A percentile compares a stretch with the other conserved stretches of the same genome.
phyloP scores from a whole-genome alignment of 2,888 invertebrate species.

The Bruchidius siliquastri region DNA sequence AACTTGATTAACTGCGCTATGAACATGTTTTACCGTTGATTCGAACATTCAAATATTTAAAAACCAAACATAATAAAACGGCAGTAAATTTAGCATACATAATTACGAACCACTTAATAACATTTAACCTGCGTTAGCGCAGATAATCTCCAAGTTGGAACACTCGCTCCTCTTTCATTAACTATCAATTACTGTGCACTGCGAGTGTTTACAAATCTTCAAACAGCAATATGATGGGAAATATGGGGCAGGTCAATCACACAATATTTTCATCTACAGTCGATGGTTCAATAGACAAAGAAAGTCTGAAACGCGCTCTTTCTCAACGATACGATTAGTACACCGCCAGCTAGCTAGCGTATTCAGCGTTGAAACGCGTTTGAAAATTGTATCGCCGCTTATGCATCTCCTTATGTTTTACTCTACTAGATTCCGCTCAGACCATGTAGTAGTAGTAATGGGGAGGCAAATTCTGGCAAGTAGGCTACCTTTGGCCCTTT shows the following conservation, averaged over 20 bases:
- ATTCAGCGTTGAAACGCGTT: too few species aligned
- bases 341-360: too few species aligned
- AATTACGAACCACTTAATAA: background rate
- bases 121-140: background rate
- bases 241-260: background rate
- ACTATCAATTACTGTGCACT: background rate
- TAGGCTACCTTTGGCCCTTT: too few species aligned
- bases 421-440: too few species aligned
- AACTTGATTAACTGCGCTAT: background rate
- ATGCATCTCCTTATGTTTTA: too few species aligned
- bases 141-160: background rate
- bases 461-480: too few species aligned
- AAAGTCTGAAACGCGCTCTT: too few species aligned
- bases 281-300: background rate
- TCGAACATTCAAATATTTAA: background rate
- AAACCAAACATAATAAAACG: background rate
- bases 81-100: background rate
- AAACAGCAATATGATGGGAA: background rate
- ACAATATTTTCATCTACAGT: background rate
- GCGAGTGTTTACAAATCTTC: background rate
- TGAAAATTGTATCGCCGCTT: too few species aligned
- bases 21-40: background rate
- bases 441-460: too few species aligned
- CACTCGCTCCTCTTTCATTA: background rate
- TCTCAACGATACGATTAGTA: too few species aligned